phyloP scores from a whole-genome alignment of 2,888 invertebrate genomes.

The Ellobium chinense region DNA sequence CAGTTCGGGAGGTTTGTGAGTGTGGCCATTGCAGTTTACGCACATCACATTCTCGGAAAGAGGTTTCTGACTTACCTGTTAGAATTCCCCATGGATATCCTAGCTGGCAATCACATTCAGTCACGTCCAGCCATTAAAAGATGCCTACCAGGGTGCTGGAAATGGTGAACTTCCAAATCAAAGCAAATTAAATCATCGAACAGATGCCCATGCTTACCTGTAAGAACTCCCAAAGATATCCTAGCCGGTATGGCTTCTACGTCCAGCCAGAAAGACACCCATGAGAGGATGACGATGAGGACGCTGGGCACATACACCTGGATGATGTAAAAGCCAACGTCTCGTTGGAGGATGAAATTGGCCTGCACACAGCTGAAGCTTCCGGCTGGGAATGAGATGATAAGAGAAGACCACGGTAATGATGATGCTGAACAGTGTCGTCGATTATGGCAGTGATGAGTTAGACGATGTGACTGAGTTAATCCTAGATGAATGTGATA shows the following conservation, averaged over 20 bases:
- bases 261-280: conserved; percentile 85
- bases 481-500: too few relatives aligned
- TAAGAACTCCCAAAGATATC: conserved; percentile 51
- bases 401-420: too few relatives aligned
- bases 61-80: not conserved
- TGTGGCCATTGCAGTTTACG: too few relatives aligned
- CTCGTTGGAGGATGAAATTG: conserved; percentile 88
- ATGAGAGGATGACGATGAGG: conserved; percentile 81
- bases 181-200: not conserved
- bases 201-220: conserved; percentile 29
- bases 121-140: not conserved
- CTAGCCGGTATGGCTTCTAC: conserved; percentile 67
- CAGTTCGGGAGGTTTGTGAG: too few relatives aligned
- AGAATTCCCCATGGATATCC: not conserved
- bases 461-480: too few relatives aligned
- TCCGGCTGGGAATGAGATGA: conserved; percentile 48
- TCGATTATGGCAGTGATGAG: too few relatives aligned
- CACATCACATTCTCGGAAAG: not conserved
- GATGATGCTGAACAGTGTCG: too few relatives aligned
- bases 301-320: conserved; percentile 82
- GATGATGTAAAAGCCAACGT: conserved; percentile 87
- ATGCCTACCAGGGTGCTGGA: too few relatives aligned
- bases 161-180: too few relatives aligned
- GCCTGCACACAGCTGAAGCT: conserved; percentile 60
- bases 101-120: not conserved